These are phyloP conservation scores for Amblyteles armatorius DNA, from an alignment of 2,888 invertebrate genomes.

Conservation along the genomic window DNA sequence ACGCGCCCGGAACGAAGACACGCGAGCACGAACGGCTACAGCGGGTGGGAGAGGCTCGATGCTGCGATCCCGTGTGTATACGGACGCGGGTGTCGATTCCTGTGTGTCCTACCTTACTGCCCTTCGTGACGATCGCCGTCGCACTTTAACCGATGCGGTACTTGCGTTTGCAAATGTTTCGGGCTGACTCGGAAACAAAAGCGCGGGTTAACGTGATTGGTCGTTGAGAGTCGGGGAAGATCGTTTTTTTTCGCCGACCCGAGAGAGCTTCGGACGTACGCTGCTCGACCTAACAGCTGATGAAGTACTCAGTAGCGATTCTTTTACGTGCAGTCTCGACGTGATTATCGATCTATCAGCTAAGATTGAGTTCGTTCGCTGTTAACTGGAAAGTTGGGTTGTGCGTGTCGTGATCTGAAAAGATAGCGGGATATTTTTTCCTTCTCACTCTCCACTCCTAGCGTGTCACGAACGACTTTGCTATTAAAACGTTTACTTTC, in stretches of 20 bases:
- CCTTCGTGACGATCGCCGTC: neutral
- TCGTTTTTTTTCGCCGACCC: neutral
- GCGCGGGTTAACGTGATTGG: neutral
- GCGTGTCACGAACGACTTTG: conserved; percentile 27
- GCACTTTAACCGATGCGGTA: neutral
- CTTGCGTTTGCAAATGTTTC: neutral
- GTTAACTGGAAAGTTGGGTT: no score
- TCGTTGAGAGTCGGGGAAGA: neutral
- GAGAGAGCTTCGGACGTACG: no score
- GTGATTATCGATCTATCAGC: no score
- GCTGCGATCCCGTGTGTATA: neutral
- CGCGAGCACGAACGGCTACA: conserved; percentile 24
- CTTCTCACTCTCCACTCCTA: conserved; percentile 5
- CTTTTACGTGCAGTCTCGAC: no score
- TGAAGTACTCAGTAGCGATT: no score
- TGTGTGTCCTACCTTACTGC: neutral
- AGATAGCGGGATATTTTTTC: neutral
- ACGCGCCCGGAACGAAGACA: conserved; percentile 42
- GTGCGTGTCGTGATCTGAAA: no score
- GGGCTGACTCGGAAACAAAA: neutral
- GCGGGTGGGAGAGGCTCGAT: conserved; percentile 57
- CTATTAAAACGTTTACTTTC: neutral
- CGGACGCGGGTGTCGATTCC: neutral
- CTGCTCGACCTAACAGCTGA: no score
- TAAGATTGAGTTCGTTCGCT: no score